Conservation (phyloP, 1,140 invertebrate species). For the Eupristina koningsbergeri region DNA sequence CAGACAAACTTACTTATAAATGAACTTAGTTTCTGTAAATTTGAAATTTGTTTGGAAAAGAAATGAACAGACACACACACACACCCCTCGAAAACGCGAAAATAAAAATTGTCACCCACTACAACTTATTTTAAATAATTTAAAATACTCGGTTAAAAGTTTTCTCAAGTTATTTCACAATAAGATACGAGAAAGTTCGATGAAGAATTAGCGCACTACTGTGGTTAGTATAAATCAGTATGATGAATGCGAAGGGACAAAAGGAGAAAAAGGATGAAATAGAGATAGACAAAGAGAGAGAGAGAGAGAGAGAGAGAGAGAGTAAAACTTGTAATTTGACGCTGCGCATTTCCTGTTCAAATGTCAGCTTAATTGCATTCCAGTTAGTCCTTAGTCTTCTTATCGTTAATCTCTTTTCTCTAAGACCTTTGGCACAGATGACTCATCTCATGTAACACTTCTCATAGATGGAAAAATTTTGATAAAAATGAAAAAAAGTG, state of each 20-base stretch:
- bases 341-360: conserved; percentile 66
- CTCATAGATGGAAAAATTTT: neutral
- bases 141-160: neutral
- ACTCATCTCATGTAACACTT: neutral
- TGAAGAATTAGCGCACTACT: neutral
- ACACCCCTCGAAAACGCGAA: too few relatives aligned
- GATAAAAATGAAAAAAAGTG: neutral
- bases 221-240: conserved; percentile 65
- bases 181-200: neutral
- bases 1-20: too few relatives aligned
- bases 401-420: conserved; percentile 51
- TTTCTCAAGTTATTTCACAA: neutral
- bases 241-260: conserved; percentile 62
- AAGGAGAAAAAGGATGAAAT: neutral
- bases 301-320: neutral
- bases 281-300: too few relatives aligned
- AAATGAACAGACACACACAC: too few relatives aligned
- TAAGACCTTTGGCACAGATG: neutral
- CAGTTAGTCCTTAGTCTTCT: conserved; percentile 54
- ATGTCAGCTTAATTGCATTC: conserved; percentile 72
- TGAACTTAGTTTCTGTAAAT: too few relatives aligned
- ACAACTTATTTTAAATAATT: neutral
- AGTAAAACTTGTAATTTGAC: conserved; percentile 70
- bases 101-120: neutral
- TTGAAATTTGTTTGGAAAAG: too few relatives aligned